Conservation (phyloP, 2,113 vertebrate genomes). For the Rafetus swinhoei region DNA sequence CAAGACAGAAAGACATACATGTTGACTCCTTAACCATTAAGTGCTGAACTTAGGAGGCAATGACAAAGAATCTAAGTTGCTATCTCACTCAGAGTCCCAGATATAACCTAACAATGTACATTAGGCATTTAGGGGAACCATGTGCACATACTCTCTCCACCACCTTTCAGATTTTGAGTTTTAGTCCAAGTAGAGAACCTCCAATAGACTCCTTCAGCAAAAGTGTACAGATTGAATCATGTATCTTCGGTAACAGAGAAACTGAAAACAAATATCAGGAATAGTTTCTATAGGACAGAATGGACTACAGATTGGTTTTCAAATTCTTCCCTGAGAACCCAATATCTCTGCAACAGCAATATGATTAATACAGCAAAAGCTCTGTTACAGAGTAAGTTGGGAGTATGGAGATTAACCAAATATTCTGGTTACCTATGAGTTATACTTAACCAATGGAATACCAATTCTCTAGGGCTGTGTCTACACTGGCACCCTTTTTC, state of each 20-base stretch:
- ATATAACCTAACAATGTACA: background rate
- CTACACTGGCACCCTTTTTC: too few relatives aligned
- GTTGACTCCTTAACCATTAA: background rate
- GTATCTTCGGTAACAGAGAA: background rate
- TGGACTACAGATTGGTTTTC: background rate
- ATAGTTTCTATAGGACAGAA: background rate
- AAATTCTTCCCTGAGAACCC: background rate
- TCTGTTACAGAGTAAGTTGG: too few relatives aligned
- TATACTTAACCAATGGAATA: too few relatives aligned
- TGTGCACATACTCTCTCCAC: background rate
- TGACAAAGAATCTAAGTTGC: background rate
- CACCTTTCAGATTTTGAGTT: background rate
- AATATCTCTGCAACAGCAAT: background rate
- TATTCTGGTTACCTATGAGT: too few relatives aligned
- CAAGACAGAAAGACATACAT: background rate
- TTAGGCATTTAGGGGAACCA: background rate
- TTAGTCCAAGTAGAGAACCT: background rate
- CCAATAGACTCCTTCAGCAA: background rate
- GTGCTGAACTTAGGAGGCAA: background rate
- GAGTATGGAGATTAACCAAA: too few relatives aligned
- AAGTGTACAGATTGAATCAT: background rate
- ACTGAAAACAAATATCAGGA: background rate
- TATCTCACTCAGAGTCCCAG: background rate
- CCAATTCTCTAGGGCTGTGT: too few relatives aligned
- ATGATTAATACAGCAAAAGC: background rate